Conservation (phyloP, 1,140 invertebrate genomes). For the Marisa cornuarietis region DNA sequence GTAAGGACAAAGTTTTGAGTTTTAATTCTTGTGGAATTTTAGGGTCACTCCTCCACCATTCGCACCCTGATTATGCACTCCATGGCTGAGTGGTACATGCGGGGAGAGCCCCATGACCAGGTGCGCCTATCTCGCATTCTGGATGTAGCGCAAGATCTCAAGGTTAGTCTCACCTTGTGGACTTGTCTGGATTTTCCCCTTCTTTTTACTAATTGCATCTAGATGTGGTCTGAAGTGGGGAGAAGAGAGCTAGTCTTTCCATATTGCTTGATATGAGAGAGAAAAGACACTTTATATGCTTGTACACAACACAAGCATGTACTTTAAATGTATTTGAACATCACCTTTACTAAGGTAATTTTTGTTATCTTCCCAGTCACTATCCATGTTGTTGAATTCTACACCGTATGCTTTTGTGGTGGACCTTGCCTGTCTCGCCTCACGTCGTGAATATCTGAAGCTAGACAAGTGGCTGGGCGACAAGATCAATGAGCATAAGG, state of each 20-base stretch:
- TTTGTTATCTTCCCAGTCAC: constrained; percentile 69
- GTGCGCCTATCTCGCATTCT: constrained; percentile 89
- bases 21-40: constrained; percentile 19
- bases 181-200: not conserved
- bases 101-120: constrained; percentile 82
- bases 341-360: not conserved
- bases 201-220: constrained; percentile 2
- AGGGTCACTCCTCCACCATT: constrained; percentile 65
- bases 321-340: not conserved
- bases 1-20: constrained; percentile 59
- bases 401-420: constrained; percentile 96
- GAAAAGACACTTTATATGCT: not conserved
- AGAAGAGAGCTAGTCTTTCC: no score
- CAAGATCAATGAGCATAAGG: constrained; percentile 93
- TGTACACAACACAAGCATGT: not conserved
- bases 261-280: no score
- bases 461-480: constrained; percentile 98
- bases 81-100: constrained; percentile 96
- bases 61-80: constrained; percentile 91
- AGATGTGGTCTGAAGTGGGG: no score
- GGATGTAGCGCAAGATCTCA: constrained; percentile 97
- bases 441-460: constrained; percentile 95
- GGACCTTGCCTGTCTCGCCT: constrained; percentile 95
- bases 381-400: constrained; percentile 91
- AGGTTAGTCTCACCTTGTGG: constrained; percentile 66